Evolutionary conservation across 2,113 vertebrate genomes (phyloP), one percentile per base, ranked within the genome.

Genomic region (Dromas ardeola): DNA sequence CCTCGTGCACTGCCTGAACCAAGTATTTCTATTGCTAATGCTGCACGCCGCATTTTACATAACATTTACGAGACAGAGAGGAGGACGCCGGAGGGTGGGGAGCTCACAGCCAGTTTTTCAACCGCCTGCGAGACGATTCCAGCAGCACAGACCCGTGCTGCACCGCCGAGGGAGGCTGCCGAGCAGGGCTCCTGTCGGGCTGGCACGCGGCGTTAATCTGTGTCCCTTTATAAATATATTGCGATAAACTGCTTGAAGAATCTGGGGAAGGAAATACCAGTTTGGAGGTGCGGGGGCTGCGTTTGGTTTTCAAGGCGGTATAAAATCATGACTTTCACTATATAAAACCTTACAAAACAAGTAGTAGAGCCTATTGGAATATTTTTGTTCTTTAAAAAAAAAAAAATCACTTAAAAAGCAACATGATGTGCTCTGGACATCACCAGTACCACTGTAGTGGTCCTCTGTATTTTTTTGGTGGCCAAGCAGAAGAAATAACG

Each of bases 171-270:
- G 43, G n/a, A 69, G 70, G 63, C 67, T 27, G 50, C 9, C 18
- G 56, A 71, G 56, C 76, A 6, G 1, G 12, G 61, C 38, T 80
- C 53, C 1, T 1, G 5, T 4, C 6, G 59, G 59, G 74, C 38
- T 58, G 61, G 56, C 69, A 8, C 90, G 22, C 1, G 0, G 47
- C 45, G 10, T 10, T 3, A 10, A 8, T 22, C 14, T 2, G n/a
- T 5, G 55, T 15, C 50, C 83, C 36, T 61, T 16, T 52, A 32
- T 7, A 17, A 79, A n/a, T 0, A 4, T 5, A 14, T 0, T n/a
- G 50, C 36, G 52, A 4, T 3, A 12, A 70, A 43, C 34, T 3
- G 56, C 76, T 36, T n/a, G 21, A 17, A 18, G 30, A 63, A 49
- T n/a, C 47, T 1, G 3, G 4, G 40, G 26, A 49, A 42, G 29